phyloP scores from a whole-genome alignment of 2,888 invertebrate species.

The Sisyra nigra region DNA sequence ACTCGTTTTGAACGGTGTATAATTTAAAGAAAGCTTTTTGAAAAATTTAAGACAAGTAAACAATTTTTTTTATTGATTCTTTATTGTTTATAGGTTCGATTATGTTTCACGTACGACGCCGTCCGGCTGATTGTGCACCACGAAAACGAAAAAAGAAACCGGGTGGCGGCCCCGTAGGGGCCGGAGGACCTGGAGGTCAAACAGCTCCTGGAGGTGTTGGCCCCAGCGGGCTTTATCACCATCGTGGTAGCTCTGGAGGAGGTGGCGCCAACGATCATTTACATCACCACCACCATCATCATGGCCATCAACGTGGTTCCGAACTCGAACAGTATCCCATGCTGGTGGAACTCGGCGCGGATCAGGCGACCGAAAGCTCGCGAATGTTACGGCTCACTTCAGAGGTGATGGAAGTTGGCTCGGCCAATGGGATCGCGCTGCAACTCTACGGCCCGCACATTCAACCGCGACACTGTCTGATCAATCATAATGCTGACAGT shows the following conservation, averaged over 20 bases:
- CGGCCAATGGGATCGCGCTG: slow-evolving; percentile 60
- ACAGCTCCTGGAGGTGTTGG: slow-evolving; percentile 26
- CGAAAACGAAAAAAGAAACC: slow-evolving; percentile 74
- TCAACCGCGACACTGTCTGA: slow-evolving; percentile 87
- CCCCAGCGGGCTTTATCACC: slow-evolving; percentile 38
- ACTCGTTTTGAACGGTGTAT: no score
- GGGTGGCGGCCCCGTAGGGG: slow-evolving; percentile 25
- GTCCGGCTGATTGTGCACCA: slow-evolving; percentile 81
- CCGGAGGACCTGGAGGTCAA: slow-evolving; percentile 25
- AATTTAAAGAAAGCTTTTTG: no score
- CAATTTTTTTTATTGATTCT: neutral
- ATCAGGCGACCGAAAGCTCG: slow-evolving; percentile 46
- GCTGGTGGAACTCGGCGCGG: slow-evolving; percentile 70
- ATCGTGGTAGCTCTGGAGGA: slow-evolving; percentile 30
- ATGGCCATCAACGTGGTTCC: slow-evolving; percentile 17
- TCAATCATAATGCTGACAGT: slow-evolving; percentile 67
- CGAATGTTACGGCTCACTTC: slow-evolving; percentile 42
- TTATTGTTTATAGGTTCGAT: slow-evolving; percentile 58
- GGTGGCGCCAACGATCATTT: slow-evolving; percentile 21
- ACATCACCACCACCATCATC: slow-evolving; percentile 22
- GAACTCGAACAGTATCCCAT: slow-evolving; percentile 31
- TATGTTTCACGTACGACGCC: slow-evolving; percentile 91
- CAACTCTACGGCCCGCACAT: slow-evolving; percentile 82
- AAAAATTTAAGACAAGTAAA: neutral
- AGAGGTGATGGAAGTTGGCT: slow-evolving; percentile 55